Conservation (phyloP, 2,888 invertebrate species). For the Nomada hirtipes region DNA sequence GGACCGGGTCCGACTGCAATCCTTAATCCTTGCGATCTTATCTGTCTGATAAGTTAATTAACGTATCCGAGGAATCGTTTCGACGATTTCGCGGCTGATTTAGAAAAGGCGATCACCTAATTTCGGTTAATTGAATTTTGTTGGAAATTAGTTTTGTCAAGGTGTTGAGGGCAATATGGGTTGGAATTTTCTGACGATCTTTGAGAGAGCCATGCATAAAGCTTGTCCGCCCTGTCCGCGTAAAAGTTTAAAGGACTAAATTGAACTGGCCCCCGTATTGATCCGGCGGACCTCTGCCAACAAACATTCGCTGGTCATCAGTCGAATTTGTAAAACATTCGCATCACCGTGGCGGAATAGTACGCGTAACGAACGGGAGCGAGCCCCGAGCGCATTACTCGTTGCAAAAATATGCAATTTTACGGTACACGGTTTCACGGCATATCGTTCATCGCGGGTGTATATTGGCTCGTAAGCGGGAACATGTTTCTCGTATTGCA, state of each 20-base stretch:
- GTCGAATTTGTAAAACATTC: constrained; percentile 47
- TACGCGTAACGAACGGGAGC: constrained; percentile 38
- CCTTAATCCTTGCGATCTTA: not conserved
- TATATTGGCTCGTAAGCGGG: constrained; percentile 26
- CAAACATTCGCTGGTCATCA: constrained; percentile 29
- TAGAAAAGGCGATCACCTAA: not conserved
- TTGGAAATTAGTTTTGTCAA: no score
- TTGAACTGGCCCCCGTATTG: constrained; percentile 5
- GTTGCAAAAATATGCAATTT: constrained; percentile 52
- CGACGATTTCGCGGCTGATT: not conserved
- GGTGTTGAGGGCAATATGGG: no score
- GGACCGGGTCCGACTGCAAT: constrained; percentile 8
- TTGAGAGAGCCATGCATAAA: no score
- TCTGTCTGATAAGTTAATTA: constrained; percentile 16
- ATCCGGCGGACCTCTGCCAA: not conserved
- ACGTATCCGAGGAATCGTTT: not conserved
- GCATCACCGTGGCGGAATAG: constrained; percentile 12
- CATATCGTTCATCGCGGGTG: constrained; percentile 22
- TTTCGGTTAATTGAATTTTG: not conserved
- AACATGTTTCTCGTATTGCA: constrained; percentile 26
- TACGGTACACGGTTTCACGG: constrained; percentile 23
- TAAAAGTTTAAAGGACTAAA: not conserved
- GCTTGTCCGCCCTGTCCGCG: no score
- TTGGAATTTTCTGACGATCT: no score
- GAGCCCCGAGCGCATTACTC: constrained; percentile 36